A percentile compares a stretch with the other conserved stretches of the same genome.
Conservation (phyloP, 2,888 invertebrate species). For the Drosophila merina region DNA sequence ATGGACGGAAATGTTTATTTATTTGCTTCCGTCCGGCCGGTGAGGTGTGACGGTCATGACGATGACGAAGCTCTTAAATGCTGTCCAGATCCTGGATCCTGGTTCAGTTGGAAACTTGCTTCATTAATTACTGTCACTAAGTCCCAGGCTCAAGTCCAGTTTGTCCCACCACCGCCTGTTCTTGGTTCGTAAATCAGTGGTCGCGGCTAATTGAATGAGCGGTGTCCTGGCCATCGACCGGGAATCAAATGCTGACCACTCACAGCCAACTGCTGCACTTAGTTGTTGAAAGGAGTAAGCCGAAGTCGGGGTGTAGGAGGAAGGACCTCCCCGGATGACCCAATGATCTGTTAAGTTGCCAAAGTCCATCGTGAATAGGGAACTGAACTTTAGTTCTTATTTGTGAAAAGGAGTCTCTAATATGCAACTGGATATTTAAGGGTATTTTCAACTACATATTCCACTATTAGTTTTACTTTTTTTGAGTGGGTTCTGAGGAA, state of each 20-base stretch:
- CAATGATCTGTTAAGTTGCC: slow-evolving; percentile 66
- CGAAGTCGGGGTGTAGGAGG: background rate
- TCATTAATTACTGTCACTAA: slow-evolving; percentile 62
- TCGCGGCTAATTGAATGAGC: slow-evolving; percentile 60
- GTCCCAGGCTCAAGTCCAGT: slow-evolving; percentile 21
- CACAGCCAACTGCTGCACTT: slow-evolving; percentile 23
- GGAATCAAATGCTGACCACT: slow-evolving; percentile 38
- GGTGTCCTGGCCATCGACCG: slow-evolving; percentile 7
- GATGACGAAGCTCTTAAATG: slow-evolving; percentile 39
- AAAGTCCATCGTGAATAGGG: slow-evolving; percentile 14
- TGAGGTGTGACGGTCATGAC: slow-evolving; percentile 47
- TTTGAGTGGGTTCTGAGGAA: background rate
- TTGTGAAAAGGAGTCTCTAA: background rate
- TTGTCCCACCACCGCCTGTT: slow-evolving; percentile 4
- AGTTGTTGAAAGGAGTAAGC: slow-evolving; percentile 4
- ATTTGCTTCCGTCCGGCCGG: slow-evolving; percentile 39
- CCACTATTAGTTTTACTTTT: too few relatives aligned
- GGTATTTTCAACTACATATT: too few relatives aligned
- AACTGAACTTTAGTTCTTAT: background rate
- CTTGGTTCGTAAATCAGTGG: slow-evolving; percentile 37
- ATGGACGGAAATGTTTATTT: slow-evolving; percentile 39
- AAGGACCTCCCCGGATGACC: slow-evolving; percentile 26
- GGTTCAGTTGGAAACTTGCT: slow-evolving; percentile 38
- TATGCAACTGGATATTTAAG: too few relatives aligned
- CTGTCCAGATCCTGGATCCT: slow-evolving; percentile 20